A percentile compares a stretch with the other conserved stretches of the same genome.
Conservation (phyloP, 2,797 vertebrate genomes). For the Darevskia mixta region DNA sequence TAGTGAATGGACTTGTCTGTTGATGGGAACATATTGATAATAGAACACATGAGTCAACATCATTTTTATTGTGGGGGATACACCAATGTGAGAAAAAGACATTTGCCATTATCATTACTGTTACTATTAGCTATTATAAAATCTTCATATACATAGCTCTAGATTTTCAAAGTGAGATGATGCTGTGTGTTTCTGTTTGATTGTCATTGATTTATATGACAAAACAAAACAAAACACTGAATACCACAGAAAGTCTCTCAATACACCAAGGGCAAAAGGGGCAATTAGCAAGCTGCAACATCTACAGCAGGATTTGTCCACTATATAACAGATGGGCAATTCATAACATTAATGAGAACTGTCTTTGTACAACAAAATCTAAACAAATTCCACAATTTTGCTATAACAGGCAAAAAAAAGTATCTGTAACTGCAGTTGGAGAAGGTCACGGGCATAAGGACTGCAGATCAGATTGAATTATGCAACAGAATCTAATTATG, state of each 20-base stretch:
- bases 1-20: constrained; percentile 82
- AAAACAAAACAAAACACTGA: constrained; percentile 51
- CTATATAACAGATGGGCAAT: not conserved
- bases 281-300: constrained; percentile 26
- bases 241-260: constrained; percentile 45
- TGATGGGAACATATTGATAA: constrained; percentile 84
- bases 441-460: not conserved
- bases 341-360: constrained; percentile 5
- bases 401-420: not conserved
- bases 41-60: constrained; percentile 73
- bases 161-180: constrained; percentile 41
- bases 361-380: not conserved
- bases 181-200: not conserved
- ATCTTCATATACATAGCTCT: constrained; percentile 16
- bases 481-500: constrained; percentile 46
- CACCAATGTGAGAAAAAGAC: constrained; percentile 66
- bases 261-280: constrained; percentile 38
- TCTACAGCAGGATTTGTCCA: constrained; percentile 22
- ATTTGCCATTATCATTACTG: not conserved
- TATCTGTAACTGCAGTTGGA: not conserved
- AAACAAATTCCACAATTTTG: constrained; percentile 17
- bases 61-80: constrained; percentile 73
- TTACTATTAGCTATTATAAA: constrained; percentile 1
- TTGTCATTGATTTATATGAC: constrained; percentile 47
- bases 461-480: constrained; percentile 36